A percentile compares a stretch with the other conserved stretches of the same genome.
Evolutionary conservation across 1,140 invertebrate genomes (phyloP).

Genomic region (Ceratina australensis): DNA sequence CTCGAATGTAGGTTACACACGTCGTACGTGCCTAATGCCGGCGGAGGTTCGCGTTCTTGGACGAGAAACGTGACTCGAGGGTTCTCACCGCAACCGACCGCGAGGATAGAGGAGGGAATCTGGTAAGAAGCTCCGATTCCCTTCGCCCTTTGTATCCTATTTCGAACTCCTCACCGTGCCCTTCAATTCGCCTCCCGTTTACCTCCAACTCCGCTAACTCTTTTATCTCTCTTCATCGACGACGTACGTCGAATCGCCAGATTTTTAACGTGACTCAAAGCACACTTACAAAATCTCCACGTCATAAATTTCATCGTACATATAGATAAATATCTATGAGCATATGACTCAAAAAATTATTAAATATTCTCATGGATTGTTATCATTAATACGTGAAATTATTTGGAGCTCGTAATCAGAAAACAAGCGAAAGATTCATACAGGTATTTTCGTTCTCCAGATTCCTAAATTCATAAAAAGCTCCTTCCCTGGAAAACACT

Average conservation of each 20-base stretch:
- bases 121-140: slow-evolving; percentile 23
- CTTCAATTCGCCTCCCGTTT: not conserved
- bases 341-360: too few relatives aligned
- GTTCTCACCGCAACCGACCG: slow-evolving; percentile 36
- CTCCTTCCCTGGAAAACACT: not conserved
- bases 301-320: too few relatives aligned
- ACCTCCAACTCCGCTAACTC: too few relatives aligned
- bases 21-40: slow-evolving; percentile 52
- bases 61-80: slow-evolving; percentile 51
- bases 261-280: too few relatives aligned
- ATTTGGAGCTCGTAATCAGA: not conserved
- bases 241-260: not conserved
- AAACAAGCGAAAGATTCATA: too few relatives aligned
- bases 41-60: slow-evolving; percentile 48
- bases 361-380: too few relatives aligned
- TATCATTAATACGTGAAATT: too few relatives aligned
- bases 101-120: slow-evolving; percentile 33
- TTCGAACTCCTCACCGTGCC: not conserved
- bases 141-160: slow-evolving; percentile 23
- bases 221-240: not conserved
- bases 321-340: too few relatives aligned
- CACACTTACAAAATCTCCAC: too few relatives aligned
- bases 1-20: slow-evolving; percentile 47
- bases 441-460: not conserved
- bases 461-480: not conserved